Conservation (phyloP, 2,797 vertebrate genomes). For the Streptopelia turtur region DNA sequence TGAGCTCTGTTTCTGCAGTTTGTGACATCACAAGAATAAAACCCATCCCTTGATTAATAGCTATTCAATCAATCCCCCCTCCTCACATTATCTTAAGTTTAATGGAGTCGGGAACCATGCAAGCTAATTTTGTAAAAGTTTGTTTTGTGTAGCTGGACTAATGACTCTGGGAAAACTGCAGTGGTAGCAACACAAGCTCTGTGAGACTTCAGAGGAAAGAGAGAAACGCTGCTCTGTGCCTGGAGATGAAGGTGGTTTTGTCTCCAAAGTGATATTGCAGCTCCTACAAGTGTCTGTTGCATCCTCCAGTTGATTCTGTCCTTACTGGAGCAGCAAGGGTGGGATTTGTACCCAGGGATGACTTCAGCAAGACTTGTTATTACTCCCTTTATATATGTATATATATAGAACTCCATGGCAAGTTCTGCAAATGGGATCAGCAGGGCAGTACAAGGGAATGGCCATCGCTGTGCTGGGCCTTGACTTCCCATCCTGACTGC, state of each 20-base stretch:
- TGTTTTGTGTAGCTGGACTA: neutral
- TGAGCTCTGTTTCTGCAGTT: constrained; percentile 69
- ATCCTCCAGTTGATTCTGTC: neutral
- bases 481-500: neutral
- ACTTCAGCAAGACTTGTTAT: neutral
- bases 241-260: neutral
- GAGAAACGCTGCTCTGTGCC: fast-evolving
- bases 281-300: neutral
- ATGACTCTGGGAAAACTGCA: neutral
- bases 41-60: constrained; percentile 74
- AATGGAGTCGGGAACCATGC: neutral
- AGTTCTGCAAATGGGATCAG: neutral
- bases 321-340: neutral
- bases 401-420: no score
- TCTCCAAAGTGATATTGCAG: neutral
- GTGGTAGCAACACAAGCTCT: neutral
- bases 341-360: neutral
- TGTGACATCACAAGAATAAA: constrained; percentile 71
- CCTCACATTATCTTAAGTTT: constrained; percentile 24
- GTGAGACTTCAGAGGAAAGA: neutral
- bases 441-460: neutral
- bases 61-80: constrained; percentile 30
- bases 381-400: neutral
- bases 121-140: neutral
- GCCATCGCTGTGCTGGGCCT: no score